Evolutionary conservation across 2,797 vertebrate species (phyloP), one percentile per base, ranked within the genome.

Genomic region (Parambassis ranga): DNA sequence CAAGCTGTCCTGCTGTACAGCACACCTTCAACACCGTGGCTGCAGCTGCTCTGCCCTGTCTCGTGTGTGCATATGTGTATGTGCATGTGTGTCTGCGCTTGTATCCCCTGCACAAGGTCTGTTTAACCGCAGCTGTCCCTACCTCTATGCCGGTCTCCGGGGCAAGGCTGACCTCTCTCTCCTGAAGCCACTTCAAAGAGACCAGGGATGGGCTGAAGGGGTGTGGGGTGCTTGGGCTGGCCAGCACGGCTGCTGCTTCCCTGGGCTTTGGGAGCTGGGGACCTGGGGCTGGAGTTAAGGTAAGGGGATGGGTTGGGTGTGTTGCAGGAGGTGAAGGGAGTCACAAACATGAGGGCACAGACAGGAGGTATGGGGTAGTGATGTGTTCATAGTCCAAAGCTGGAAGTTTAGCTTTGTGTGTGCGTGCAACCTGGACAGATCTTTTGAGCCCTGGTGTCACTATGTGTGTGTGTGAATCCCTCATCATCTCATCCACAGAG

Each of bases 101-200:
- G 47, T 60, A 35, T 77, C 65, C 79, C 67, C 74, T 63, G 67
- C 62, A 60, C 75, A 7, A 67, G 46, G 70, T 82, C 71, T 81
- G 77, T 80, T 66, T 87, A 87, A 87, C 83, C 85, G 84, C 89
- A 90, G 89, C 89, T 90, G 89, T 88, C 88, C 83, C 74, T 88
- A 88, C 83, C 86, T 90, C 83, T 69, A 71, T 76, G 79, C 36
- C 2, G 76, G 84, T 90, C 89, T 90, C 89, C 58, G 4, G 89
- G 85, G 89, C 77, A 42, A 64, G 65, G 78, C 83, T 85, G 85
- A 87, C 89, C 86, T 82, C 89, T 72, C 84, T 84, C 78, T 89
- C 83, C 71, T 82, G 79, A 72, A 89, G 81, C 59, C 67, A 79
- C 85, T 88, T 90, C 89, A 90, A 90, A 90, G 86, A 80, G 83